Base-by-base conservation (phyloP, 2,113 vertebrate genomes). In the Reinhardtius hippoglossoides region DNA sequence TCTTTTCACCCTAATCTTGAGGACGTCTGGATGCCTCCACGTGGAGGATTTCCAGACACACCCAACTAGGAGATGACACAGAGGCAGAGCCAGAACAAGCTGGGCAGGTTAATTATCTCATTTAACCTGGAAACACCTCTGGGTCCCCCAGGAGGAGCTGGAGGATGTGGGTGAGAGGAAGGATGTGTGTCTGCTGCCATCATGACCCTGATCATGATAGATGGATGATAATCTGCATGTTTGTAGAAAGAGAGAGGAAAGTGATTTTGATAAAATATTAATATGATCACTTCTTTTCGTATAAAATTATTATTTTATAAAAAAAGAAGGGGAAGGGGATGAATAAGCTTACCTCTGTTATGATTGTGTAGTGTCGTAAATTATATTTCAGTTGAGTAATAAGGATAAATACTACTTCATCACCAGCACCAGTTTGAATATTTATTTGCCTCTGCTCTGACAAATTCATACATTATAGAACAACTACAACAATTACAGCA, bases 81-180 rank as follows among this genome's bases (percentile, higher is more conserved):
- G 12, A 24, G 21, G 3, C 61, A 23, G 60, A 63, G 20, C 37
- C 60, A 40, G n/a, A 15, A 44, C 60, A 40, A 42, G 61, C 37
- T 63, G 37, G n/a, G 37, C 12, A 42, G 61, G 61, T 63, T 63
- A 63, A 63, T 63, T 44, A 63, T 63, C 61, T 63, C 40, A 63
- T 63, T 63, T 63, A 63, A 63, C 61, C 61, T 44, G 40, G 37
- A 23, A 23, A 44, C 37, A 63, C 61, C n/a, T 63, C 21, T 9
- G 21, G 21, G 15, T 44, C 13, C n/a, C 61, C n/a, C 61, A 44
- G 61, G 61, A 44, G 7, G n/a, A 44, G 37, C 20, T 23, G n/a
- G 10, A 44, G 61, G n/a, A 44, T 14, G 37, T 15, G n/a, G 40
- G 58, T 60, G 58, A 60, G 40, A 24, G n/a, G 12, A 63, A 44